A percentile compares a stretch with the other conserved stretches of the same genome.
These are phyloP conservation scores for Neopipo cinnamomea DNA, from an alignment of 2,113 vertebrate genomes.

Conservation along the genomic window DNA sequence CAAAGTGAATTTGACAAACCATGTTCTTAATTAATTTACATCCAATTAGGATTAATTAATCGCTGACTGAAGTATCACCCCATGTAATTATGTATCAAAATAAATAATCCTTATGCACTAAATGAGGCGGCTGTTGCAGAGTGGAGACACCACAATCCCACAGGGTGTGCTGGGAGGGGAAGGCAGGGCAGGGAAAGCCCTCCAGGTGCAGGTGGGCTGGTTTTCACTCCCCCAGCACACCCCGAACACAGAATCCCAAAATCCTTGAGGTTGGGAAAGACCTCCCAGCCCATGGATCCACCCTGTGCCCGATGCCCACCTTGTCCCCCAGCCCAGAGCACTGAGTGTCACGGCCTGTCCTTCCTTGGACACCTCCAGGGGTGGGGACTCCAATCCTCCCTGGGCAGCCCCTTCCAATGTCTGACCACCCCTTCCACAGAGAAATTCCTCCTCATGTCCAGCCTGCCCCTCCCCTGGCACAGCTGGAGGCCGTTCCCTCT, in stretches of 20 bases:
- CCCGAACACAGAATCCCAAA: not conserved
- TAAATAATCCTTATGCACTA: not conserved
- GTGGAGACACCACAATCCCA: not conserved
- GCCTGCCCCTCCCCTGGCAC: too few relatives aligned
- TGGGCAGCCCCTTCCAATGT: too few relatives aligned
- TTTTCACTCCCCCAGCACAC: too few relatives aligned
- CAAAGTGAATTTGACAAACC: slow-evolving; percentile 29
- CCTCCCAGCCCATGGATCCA: not conserved
- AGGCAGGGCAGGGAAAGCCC: not conserved
- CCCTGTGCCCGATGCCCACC: not conserved
- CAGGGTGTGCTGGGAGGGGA: not conserved
- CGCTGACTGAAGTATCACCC: slow-evolving; percentile 17
- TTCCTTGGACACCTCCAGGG: not conserved
- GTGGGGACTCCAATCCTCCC: too few relatives aligned
- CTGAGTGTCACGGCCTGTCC: not conserved
- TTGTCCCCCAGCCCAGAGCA: not conserved
- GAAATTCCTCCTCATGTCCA: too few relatives aligned
- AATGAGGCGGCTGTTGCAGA: not conserved
- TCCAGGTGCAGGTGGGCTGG: rapidly evolving
- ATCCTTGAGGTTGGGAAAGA: not conserved
- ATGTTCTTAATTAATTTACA: slow-evolving; percentile 54
- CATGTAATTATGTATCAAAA: slow-evolving; percentile 43
- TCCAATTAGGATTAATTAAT: slow-evolving; percentile 61
- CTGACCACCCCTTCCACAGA: too few relatives aligned
- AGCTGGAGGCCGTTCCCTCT: too few relatives aligned